phyloP scores from a whole-genome alignment of 92 coral and sea anemone genomes.

The Zoanthus sociatus region DNA sequence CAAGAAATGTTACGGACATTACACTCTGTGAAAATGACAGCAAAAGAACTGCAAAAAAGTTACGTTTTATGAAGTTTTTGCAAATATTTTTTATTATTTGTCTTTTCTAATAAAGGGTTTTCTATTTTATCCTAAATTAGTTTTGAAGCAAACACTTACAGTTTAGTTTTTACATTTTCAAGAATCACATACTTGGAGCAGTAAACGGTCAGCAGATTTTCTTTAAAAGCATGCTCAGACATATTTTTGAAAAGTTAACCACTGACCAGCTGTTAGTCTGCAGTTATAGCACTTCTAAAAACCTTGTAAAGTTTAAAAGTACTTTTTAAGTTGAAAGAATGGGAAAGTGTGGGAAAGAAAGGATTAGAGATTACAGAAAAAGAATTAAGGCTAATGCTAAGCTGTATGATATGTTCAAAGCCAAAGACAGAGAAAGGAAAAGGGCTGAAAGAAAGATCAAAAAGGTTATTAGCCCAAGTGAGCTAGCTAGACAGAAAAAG shows the following conservation, averaged over 20 bases:
- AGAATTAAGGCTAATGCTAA: slow-evolving; percentile 16
- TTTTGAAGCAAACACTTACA: neutral
- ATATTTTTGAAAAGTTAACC: slow-evolving; percentile 31
- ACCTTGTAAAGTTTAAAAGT: slow-evolving; percentile 8
- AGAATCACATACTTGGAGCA: slow-evolving; percentile 15
- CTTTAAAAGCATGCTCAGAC: slow-evolving; percentile 24
- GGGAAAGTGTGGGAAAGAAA: slow-evolving; percentile 30
- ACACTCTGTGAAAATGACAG: slow-evolving; percentile 9
- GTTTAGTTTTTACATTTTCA: neutral
- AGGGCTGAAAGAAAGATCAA: neutral
- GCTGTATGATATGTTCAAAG: slow-evolving; percentile 13
- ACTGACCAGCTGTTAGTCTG: slow-evolving; percentile 33
- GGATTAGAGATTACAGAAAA: slow-evolving; percentile 25
- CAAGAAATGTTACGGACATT: slow-evolving; percentile 30
- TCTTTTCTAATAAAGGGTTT: slow-evolving; percentile 1
- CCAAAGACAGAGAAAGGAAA: slow-evolving; percentile 34
- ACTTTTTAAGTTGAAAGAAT: slow-evolving; percentile 12
- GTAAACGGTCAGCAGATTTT: slow-evolving; percentile 23
- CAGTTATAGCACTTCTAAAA: slow-evolving; percentile 16
- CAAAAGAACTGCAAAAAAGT: slow-evolving; percentile 6
- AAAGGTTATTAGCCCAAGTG: slow-evolving; percentile 8
- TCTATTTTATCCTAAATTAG: neutral
- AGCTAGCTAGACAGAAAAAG: slow-evolving; percentile 2
- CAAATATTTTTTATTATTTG: neutral
- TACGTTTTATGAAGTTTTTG: slow-evolving; percentile 8